A percentile compares a stretch with the other conserved stretches of the same genome.
These are phyloP conservation scores for Creontiades dilutus DNA, from an alignment of 2,888 invertebrate species.

Conservation along the genomic window DNA sequence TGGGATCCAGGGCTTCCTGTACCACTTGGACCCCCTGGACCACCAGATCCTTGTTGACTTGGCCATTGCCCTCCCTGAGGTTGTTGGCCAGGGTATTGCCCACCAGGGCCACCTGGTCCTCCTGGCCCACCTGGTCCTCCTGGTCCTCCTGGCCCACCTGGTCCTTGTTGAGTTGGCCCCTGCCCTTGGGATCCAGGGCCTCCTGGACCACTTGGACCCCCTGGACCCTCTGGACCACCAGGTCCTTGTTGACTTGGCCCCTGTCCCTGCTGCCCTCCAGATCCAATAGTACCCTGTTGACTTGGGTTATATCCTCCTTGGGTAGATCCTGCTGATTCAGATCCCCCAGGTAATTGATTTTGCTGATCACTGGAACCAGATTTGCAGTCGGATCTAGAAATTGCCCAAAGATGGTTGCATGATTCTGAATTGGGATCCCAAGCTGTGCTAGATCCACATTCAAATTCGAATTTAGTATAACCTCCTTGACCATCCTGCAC, in stretches of 20 bases:
- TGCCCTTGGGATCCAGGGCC: not conserved
- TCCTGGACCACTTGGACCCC: conserved; percentile 40
- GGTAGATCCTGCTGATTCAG: conserved; percentile 3
- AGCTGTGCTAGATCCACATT: conserved; percentile 81
- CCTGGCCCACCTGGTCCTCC: conserved; percentile 33
- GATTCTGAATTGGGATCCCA: conserved; percentile 82
- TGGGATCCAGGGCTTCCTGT: not conserved
- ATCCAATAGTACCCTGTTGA: not conserved
- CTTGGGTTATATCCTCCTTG: not conserved
- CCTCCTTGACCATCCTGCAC: conserved; percentile 76
- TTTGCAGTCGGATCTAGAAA: conserved; percentile 76
- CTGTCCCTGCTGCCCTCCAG: conserved; percentile 30
- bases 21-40: not conserved
- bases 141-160: conserved; percentile 42
- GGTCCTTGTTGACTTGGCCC: conserved; percentile 36
- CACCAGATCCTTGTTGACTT: not conserved
- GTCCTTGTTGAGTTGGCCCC: not conserved
- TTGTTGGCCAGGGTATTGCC: conserved; percentile 23
- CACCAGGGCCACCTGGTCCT: not conserved
- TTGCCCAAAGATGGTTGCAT: conserved; percentile 86
- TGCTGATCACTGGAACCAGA: not conserved
- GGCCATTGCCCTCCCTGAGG: conserved; percentile 34
- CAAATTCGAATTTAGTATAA: conserved; percentile 80
- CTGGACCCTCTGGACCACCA: conserved; percentile 3
- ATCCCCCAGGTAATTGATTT: not conserved